Evolutionary conservation across 64 coral and sea anemone species (phyloP), one percentile per base, ranked within the genome.

Genomic region (Stichodactyla mertensii): DNA sequence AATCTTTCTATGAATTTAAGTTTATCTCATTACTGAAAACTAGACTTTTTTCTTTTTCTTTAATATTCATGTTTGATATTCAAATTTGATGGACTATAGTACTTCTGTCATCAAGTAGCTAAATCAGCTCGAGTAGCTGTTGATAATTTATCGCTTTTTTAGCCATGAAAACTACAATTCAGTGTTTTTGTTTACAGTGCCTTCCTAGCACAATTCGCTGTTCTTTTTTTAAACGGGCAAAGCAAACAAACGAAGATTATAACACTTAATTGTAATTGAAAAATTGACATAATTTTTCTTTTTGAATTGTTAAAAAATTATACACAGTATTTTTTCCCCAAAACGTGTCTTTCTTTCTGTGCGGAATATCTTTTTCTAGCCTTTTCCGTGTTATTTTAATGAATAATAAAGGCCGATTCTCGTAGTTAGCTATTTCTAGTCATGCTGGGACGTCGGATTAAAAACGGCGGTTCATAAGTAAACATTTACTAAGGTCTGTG

Each of bases 171-270:
- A 16, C 18, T 31, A 74, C 23, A 31, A 13, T 74, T 74, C 0
- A 74, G 12, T 20, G 12, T 28, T 74, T 11, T 74, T 74, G 24
- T 74, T 74, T 27, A 74, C 69, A 31, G n/a, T 31, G 36, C 6
- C 24, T 11, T 74, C 69, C 4, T 36, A 12, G 69, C 24, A 74
- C 22, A 20, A 74, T n/a, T 31, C 24, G 24, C 10, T 74, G 26
- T n/a, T n/a, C 69, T 31, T 74, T 74, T 13, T 31, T 31, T 74
- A 23, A 26, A 74, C 7, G 10, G 36, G 7, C n/a, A n/a, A 74
- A 74, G n/a, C n/a, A 74, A 74, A 74, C 23, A 74, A 10, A 74
- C 24, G 69, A 74, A 31, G 69, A 74, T 74, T 74, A 74, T 74
- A 74, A 74, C 14, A 1, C 24, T 74, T 74, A 45, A 45, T 45